A percentile compares a stretch with the other conserved stretches of the same genome.
These are phyloP conservation scores for Pristionchus maxplancki DNA, from an alignment of 2,888 invertebrate genomes.

Conservation along the genomic window DNA sequence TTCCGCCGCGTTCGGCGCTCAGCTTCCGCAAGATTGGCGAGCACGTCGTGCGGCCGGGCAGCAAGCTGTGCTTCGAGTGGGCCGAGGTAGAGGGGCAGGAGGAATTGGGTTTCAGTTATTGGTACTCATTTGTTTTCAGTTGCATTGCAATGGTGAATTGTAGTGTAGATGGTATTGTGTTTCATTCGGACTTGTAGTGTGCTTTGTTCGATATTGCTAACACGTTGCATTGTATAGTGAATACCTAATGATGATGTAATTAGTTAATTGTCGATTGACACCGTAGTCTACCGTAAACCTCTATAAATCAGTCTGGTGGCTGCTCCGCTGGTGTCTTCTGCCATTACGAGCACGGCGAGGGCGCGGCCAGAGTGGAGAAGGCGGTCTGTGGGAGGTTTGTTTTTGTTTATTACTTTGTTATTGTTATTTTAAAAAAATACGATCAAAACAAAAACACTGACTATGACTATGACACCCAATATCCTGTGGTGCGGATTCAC, in stretches of 20 bases:
- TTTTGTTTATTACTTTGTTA: neutral
- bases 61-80: constrained; percentile 47
- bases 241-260: neutral
- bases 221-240: neutral
- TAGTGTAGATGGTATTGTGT: neutral
- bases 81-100: constrained; percentile 28
- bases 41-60: neutral
- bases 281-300: neutral
- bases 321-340: constrained; percentile 63
- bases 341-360: constrained; percentile 63
- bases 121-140: neutral
- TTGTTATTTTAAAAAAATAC: too few species aligned
- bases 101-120: neutral
- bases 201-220: neutral
- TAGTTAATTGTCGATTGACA: neutral
- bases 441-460: too few species aligned
- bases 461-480: too few species aligned
- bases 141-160: neutral
- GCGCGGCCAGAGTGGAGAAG: constrained; percentile 51
- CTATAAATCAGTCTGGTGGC: neutral
- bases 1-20: constrained; percentile 40
- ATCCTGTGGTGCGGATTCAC: too few species aligned
- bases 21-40: constrained; percentile 46
- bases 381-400: constrained; percentile 61
- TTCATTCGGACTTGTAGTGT: neutral